Conservation (phyloP, 2,113 vertebrate species). For the Crotalus horridus region DNA sequence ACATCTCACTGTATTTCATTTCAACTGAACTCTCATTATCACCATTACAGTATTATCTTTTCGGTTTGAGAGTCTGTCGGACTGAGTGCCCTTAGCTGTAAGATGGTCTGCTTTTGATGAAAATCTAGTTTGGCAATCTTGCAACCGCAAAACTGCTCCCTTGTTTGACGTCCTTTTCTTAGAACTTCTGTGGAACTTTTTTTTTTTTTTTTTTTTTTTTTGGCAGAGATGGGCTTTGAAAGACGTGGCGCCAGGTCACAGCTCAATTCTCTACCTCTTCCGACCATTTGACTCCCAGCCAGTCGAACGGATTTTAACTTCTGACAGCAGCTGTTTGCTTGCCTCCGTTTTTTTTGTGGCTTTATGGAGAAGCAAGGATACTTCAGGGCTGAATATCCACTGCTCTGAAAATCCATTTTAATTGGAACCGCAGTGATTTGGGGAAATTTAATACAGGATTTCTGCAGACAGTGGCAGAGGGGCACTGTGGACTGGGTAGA, state of each 20-base stretch:
- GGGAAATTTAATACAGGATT: neutral
- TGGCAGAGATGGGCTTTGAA: neutral
- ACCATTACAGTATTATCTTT: neutral
- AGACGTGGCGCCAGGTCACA: neutral
- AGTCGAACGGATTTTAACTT: neutral
- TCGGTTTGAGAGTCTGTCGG: neutral
- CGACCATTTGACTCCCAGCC: neutral
- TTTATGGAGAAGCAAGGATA: neutral
- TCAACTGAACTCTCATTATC: neutral
- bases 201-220: neutral
- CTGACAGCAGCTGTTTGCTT: neutral
- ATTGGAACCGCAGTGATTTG: neutral
- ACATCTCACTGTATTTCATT: neutral
- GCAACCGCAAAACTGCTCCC: neutral
- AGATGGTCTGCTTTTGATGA: neutral
- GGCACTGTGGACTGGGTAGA: neutral
- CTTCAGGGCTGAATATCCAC: neutral
- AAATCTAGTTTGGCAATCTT: neutral
- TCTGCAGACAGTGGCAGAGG: neutral
- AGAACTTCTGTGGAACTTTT: neutral
- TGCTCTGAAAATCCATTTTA: neutral
- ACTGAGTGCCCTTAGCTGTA: accelerated
- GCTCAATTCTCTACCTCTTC: neutral
- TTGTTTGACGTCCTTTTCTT: neutral
- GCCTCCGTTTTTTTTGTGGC: neutral